Evolutionary conservation across 2,113 vertebrate species (phyloP), one percentile per base, ranked within the genome.

Genomic region (Phaetusa simplex): DNA sequence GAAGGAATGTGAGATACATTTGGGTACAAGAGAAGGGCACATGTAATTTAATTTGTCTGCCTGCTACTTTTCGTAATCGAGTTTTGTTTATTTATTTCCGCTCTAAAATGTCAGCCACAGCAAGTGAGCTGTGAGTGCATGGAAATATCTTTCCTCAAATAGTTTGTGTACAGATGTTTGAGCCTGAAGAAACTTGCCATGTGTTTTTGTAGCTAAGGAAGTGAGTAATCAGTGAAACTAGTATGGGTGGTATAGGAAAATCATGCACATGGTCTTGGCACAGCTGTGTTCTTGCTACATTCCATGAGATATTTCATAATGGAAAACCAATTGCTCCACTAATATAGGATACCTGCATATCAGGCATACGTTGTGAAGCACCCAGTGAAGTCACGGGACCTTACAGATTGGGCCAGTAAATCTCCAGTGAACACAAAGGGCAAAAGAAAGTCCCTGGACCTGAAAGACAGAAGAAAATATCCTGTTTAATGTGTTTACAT

Each of bases 201-300:
- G 42, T 93, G 67, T 92, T 94, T 90, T 92, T 79, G 76, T 96
- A 94, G 83, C 83, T 93, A 94, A 97, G 95, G 94, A 97, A 97
- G 91, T 97, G 92, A 97, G 88, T 94, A 95, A 96, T 91, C 85
- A 67, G 90, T 90, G 88, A 91, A 95, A 93, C 90, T 52, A 91
- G 79, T 82, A 95, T 89, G 91, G 92, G 95, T 95, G 94, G 73
- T 87, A 91, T 95, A 95, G 94, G 91, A 96, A 97, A 97, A 95
- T 88, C 82, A 34, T 45, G 85, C 90, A 88, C 80, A 87, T 82
- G 74, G 62, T 53, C 78, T 94, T 96, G 94, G 95, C 93, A 88
- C 72, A 74, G 59, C 73, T 83, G 36, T 20, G 10, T 79, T 53
- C 86, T 93, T 88, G 76, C 70, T 78, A 56, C 80, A 96, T 97